Base-by-base conservation (phyloP, 2,113 vertebrate species). In the Daphoenositta chrysoptera region DNA sequence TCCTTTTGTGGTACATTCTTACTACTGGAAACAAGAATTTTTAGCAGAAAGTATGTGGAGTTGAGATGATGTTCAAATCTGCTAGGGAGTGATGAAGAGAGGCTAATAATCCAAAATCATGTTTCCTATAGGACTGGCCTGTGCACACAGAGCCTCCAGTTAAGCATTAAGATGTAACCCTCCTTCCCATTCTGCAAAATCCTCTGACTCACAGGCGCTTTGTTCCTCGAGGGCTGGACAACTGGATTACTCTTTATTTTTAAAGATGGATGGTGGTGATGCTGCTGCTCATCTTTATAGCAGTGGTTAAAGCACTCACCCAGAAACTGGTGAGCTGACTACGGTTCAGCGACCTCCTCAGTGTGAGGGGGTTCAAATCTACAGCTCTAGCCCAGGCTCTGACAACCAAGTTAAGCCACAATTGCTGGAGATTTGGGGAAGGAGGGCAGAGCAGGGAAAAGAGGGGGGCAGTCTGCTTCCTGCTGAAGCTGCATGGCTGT, bases 181-280 rank as follows among this genome's bases (percentile, higher is more conserved):
- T 70, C 71, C 91, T 89, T 75, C 71, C 48, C 68, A 77, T 92
- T 65, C 75, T 86, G 72, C 42, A 86, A 86, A 94, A 86, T 27
- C n/a, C 54, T 88, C 54, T 92, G 79, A 94, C 83, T 96, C 68
- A 80, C 6, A 83, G 82, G 53, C 0, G 0, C 39, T 90, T 95
- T 93, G 56, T 81, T 94, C 83, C 86, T 92, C 17, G 42, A 92
- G 83, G 80, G 83, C 76, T 89, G 87, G 61, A 89, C 89, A 78
- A 95, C 89, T 87, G 87, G 91, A 92, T 95, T 95, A 85, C 48
- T 93, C 93, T 92, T 84, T 96, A 92, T 92, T 97, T 96, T 95
- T 94, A 89, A 95, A 95, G 93, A 95, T 79, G 94, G 83, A 95
- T 95, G 86, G 83, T 87, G 47, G 83, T 89, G 93, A 54, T 93